These are phyloP conservation scores for Pachyrhynchus sulphureomaculatus DNA, from an alignment of 1,140 invertebrate genomes.

Conservation along the genomic window DNA sequence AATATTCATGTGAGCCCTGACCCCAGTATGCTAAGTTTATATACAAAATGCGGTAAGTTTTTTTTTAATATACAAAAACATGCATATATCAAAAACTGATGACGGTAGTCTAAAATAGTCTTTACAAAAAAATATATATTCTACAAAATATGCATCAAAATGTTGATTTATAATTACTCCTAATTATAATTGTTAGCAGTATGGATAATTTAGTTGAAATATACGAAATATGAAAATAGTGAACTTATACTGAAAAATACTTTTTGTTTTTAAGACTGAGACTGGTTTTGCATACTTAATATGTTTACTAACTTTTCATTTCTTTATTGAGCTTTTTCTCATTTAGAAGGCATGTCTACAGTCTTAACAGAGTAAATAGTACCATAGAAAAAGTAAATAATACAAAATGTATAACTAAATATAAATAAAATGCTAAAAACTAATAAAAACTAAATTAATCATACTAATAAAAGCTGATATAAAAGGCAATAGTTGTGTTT, in stretches of 20 bases:
- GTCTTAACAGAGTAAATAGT: constrained; percentile 16
- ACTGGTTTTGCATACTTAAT: constrained; percentile 14
- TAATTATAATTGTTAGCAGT: constrained; percentile 33
- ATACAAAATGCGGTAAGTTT: constrained; percentile 37
- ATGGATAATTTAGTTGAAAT: constrained; percentile 13
- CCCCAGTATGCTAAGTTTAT: constrained; percentile 31
- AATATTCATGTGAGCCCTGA: constrained; percentile 38
- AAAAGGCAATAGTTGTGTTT: constrained; percentile 6
- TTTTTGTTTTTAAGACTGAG: constrained; percentile 19
- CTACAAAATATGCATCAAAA: constrained; percentile 43
- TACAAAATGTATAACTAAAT: constrained; percentile 17
- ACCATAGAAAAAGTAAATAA: constrained; percentile 21
- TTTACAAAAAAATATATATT: constrained; percentile 40
- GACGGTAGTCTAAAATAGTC: constrained; percentile 35
- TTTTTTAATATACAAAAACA: constrained; percentile 38
- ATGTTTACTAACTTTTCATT: background rate
- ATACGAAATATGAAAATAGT: too few species aligned
- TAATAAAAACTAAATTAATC: constrained; percentile 9
- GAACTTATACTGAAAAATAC: too few species aligned
- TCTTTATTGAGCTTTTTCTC: background rate
- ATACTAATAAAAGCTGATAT: constrained; percentile 3
- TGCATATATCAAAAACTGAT: constrained; percentile 37
- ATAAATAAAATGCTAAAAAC: constrained; percentile 20
- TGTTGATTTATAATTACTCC: constrained; percentile 25
- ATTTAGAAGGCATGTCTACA: constrained; percentile 25